Evolutionary conservation across 2,888 invertebrate species (phyloP), one percentile per base, ranked within the genome.

Genomic region (Drosophila rellima): DNA sequence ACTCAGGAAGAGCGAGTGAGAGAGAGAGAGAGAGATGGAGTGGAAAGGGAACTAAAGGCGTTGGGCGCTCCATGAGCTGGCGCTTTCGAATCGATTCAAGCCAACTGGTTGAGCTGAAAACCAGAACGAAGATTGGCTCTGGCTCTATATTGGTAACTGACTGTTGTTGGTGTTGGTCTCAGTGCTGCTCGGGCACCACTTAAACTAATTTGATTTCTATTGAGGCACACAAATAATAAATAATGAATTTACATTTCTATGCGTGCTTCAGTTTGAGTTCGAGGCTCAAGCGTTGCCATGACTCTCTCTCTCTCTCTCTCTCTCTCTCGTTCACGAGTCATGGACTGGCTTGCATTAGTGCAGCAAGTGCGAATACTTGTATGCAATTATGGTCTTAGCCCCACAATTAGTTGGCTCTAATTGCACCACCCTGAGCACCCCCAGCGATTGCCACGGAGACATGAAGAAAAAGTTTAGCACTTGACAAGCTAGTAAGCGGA

Each of bases 141-240:
- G 37, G 37, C 26, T 26, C 26, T 26, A 23, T 26, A 26, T 26
- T 26, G 26, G 26, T 26, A 6, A 26, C 26, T 26, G 26, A n/a
- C n/a, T n/a, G n/a, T n/a, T n/a, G 26, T 26, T 7, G 42, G 17
- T 44, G 18, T 68, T 66, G 70, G 40, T 50, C 59, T 42, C 61
- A 29, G 42, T 66, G 71, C 70, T 71, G 55, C 51, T 76, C 67
- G 69, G 63, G 70, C 86, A 74, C 79, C 85, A 85, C 85, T 85
- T 85, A 85, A 85, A 85, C 85, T 85, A 85, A 85, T 85, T 88
- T 85, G 85, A 85, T 85, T 85, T 85, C 85, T 82, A 85, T 85
- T 85, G 86, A 88, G 83, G 85, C 88, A 85, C 88, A 85, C 85
- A 85, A 88, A 85, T 88, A 85, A 85, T 85, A 85, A 85, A 85